Conservation (phyloP, 2,888 invertebrate genomes). For the Tenthredo distinguenda region DNA sequence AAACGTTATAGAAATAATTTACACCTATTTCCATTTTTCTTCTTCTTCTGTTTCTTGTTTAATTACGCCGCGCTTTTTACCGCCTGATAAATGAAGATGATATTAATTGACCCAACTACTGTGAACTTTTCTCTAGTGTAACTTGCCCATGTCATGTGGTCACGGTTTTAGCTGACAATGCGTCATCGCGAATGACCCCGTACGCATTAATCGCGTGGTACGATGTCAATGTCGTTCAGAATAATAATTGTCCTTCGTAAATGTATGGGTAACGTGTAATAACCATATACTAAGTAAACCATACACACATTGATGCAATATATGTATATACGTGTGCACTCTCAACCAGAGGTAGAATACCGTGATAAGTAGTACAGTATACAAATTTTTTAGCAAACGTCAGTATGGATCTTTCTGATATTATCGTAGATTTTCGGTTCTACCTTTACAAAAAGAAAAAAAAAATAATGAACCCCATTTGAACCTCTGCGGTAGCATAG, state of each 20-base stretch:
- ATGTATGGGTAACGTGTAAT: background rate
- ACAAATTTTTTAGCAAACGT: background rate
- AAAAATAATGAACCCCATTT: background rate
- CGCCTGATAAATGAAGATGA: background rate
- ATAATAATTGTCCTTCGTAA: conserved; percentile 7
- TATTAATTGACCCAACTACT: conserved; percentile 24
- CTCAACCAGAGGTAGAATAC: background rate
- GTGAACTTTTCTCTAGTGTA: conserved; percentile 31
- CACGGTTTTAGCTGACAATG: conserved; percentile 28
- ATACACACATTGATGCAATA: background rate
- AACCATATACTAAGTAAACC: background rate
- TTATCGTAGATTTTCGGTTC: background rate
- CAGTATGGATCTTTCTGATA: background rate
- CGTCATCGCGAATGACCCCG: conserved; percentile 44
- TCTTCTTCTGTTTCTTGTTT: background rate
- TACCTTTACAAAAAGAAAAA: background rate
- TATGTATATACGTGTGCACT: background rate
- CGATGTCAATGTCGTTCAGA: conserved; percentile 42
- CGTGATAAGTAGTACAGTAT: background rate
- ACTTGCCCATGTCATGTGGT: conserved; percentile 18
- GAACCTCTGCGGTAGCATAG: background rate
- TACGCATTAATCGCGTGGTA: conserved; percentile 34
- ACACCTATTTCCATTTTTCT: background rate
- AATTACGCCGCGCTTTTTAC: background rate
- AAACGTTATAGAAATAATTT: background rate